phyloP scores from a whole-genome alignment of 2,888 invertebrate genomes.

The Drosophila recens region DNA sequence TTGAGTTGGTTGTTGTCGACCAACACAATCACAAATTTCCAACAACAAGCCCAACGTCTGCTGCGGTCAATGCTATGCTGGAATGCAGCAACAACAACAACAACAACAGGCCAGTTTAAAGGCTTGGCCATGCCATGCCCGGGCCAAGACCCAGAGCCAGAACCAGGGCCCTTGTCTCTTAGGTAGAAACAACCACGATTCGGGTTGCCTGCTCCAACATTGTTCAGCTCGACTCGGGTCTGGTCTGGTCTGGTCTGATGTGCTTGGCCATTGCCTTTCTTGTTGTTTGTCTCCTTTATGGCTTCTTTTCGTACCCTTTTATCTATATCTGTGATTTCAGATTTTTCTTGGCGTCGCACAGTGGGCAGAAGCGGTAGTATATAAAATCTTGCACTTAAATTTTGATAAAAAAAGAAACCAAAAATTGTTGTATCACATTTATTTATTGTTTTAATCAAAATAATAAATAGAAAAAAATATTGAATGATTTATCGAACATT shows the following conservation, averaged over 20 bases:
- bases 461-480: too few species aligned
- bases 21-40: slow-evolving; percentile 64
- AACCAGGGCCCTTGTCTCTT: slow-evolving; percentile 44
- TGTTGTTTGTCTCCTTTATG: slow-evolving; percentile 80
- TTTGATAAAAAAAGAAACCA: background rate
- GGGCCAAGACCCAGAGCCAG: slow-evolving; percentile 41
- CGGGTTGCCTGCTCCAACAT: slow-evolving; percentile 34
- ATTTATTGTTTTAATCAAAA: background rate
- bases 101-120: slow-evolving; percentile 66
- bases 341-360: slow-evolving; percentile 59
- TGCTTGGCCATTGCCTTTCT: slow-evolving; percentile 50
- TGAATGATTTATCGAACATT: too few species aligned
- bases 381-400: rapidly evolving
- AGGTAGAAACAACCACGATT: slow-evolving; percentile 60
- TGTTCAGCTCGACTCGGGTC: too few species aligned
- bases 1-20: slow-evolving; percentile 46
- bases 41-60: slow-evolving; percentile 60
- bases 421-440: too few species aligned
- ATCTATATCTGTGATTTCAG: slow-evolving; percentile 77
- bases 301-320: slow-evolving; percentile 79
- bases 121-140: slow-evolving; percentile 64
- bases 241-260: background rate
- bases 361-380: background rate
- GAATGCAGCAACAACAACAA: slow-evolving; percentile 65
- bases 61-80: slow-evolving; percentile 78